A percentile compares a stretch with the other conserved stretches of the same genome.
Evolutionary conservation across 2,888 invertebrate species (phyloP).

Genomic region (Coleophora flavipennella): DNA sequence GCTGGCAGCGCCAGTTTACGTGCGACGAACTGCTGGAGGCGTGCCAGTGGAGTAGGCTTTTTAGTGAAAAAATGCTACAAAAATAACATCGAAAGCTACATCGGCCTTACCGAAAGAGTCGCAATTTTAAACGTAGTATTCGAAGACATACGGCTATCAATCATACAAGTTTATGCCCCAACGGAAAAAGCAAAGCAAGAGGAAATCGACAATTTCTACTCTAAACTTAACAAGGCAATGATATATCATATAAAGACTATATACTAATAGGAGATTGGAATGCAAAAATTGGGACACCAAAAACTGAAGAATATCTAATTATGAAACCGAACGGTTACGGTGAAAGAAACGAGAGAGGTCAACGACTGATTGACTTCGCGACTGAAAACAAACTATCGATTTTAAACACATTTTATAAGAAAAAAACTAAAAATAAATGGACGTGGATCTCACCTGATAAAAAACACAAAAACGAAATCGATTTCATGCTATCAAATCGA

Average conservation of each 20-base stretch:
- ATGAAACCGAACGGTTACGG: conserved; percentile 15
- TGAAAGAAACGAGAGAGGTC: conserved; percentile 17
- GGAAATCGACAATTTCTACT: conserved; percentile 12
- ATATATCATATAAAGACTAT: conserved; percentile 7
- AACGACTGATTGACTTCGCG: conserved; percentile 17
- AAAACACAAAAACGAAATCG: conserved; percentile 17
- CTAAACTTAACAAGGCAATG: conserved; percentile 8
- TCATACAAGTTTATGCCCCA: conserved; percentile 18
- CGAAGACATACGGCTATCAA: conserved; percentile 3
- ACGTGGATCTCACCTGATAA: conserved; percentile 16
- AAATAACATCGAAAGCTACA: conserved; percentile 16
- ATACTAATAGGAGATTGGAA: conserved; percentile 16
- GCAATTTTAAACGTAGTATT: conserved; percentile 14
- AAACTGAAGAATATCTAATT: conserved; percentile 13
- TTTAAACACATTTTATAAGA: conserved; percentile 17
- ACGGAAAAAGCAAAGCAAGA: conserved; percentile 12
- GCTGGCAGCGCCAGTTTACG: too few relatives aligned
- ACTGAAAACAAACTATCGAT: conserved; percentile 16
- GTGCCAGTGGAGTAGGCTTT: conserved; percentile 23
- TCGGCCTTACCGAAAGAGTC: conserved; percentile 18
- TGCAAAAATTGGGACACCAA: conserved; percentile 16
- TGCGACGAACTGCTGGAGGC: too few relatives aligned
- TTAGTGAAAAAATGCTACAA: conserved; percentile 17
- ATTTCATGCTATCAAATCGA: conserved; percentile 16
- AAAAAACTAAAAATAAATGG: conserved; percentile 15